Percentiles rank a stretch among this genome's conserved stretches.
phyloP scores from a whole-genome alignment of 1,140 invertebrate species.

The Anadara kagoshimensis region DNA sequence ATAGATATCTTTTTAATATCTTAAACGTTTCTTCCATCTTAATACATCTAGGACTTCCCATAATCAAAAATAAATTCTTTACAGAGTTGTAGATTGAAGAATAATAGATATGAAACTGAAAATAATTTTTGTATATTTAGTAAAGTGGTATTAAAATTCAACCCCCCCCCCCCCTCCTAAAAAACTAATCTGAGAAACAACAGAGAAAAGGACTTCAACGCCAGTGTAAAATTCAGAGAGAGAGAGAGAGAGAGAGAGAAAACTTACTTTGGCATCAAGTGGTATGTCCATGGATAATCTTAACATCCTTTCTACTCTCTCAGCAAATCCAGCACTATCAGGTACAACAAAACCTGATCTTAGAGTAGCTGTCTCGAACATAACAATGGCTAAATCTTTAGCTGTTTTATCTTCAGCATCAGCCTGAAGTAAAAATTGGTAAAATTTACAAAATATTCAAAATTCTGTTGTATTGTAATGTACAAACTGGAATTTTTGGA shows the following conservation, averaged over 20 bases:
- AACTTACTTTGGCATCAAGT: slow-evolving; percentile 80
- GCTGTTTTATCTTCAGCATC: slow-evolving; percentile 83
- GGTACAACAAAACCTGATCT: slow-evolving; percentile 91
- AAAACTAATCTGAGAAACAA: background rate
- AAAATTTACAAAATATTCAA: background rate
- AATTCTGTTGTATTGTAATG: too few species aligned
- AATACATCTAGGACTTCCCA: background rate
- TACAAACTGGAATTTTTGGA: too few species aligned
- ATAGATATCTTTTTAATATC: background rate
- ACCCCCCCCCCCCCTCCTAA: background rate
- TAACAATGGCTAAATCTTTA: slow-evolving; percentile 90
- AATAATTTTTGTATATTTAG: background rate
- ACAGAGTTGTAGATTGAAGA: background rate
- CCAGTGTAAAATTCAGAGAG: background rate
- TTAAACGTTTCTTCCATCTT: background rate
- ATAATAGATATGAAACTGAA: background rate
- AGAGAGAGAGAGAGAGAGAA: background rate
- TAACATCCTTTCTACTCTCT: slow-evolving; percentile 91
- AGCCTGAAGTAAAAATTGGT: slow-evolving; percentile 40
- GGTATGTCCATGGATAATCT: slow-evolving; percentile 82
- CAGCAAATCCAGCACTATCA: slow-evolving; percentile 91
- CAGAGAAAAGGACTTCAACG: background rate
- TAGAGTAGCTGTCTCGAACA: slow-evolving; percentile 93
- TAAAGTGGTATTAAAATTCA: background rate
- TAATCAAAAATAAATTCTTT: background rate